Percentiles rank a stretch among this genome's conserved stretches.
phyloP scores from a whole-genome alignment of 2,888 invertebrate genomes.

The Acrobeloides nanus region DNA sequence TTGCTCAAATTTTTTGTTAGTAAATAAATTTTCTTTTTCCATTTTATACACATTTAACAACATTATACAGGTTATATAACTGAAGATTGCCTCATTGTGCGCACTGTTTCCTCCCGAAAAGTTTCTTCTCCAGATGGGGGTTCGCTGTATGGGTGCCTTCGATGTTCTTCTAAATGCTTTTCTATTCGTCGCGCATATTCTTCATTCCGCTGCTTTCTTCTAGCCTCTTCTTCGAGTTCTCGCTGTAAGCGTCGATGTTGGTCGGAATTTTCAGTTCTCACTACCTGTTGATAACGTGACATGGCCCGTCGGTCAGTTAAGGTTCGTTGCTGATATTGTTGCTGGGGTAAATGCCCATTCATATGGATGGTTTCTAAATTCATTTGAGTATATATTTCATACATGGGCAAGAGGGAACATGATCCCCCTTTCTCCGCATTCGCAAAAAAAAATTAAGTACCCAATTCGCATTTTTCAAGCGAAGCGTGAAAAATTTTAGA shows the following conservation, averaged over 20 bases:
- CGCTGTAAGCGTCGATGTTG: slow-evolving; percentile 12
- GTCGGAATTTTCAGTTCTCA: too few species aligned
- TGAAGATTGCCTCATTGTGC: slow-evolving; percentile 27
- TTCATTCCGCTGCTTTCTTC: slow-evolving; percentile 7
- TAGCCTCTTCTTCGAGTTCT: slow-evolving; percentile 21
- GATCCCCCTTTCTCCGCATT: too few species aligned
- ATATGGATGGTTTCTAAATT: too few species aligned
- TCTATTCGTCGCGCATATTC: slow-evolving; percentile 6
- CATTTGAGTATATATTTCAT: too few species aligned
- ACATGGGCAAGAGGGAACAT: too few species aligned
- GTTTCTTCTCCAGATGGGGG: slow-evolving; percentile 14
- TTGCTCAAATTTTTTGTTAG: too few species aligned
- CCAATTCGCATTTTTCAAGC: too few species aligned
- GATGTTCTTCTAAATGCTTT: slow-evolving; percentile 9
- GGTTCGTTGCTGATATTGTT: slow-evolving; percentile 5
- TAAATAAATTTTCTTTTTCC: slow-evolving; percentile 4
- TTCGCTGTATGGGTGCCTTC: slow-evolving; percentile 4
- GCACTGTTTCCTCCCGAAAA: slow-evolving; percentile 21
- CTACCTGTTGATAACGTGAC: too few species aligned
- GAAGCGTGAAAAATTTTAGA: too few species aligned
- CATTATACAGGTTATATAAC: slow-evolving; percentile 16
- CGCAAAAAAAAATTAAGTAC: too few species aligned
- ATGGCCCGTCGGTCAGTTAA: too few species aligned
- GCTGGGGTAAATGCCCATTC: too few species aligned
- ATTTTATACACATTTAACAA: slow-evolving; percentile 2